These are phyloP conservation scores for Paracentrotus lividus DNA, from an alignment of 53 echinoderm and acorn worm species.

Conservation along the genomic window DNA sequence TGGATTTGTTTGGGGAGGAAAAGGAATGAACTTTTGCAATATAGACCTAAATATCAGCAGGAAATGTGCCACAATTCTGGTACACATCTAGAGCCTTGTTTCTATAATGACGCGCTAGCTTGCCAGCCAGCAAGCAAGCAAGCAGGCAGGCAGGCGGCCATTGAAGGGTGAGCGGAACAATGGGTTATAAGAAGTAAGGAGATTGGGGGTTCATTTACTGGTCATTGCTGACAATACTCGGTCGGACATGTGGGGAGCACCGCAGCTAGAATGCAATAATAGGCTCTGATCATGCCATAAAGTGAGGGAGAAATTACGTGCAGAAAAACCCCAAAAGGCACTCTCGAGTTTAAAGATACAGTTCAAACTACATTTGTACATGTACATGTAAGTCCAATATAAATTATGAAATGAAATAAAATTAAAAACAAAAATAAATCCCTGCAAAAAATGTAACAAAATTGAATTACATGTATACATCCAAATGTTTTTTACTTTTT, in stretches of 20 bases:
- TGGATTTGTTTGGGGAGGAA: not conserved
- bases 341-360: too few relatives aligned
- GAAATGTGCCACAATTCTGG: conserved; percentile 51
- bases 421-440: too few relatives aligned
- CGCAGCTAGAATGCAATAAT: not conserved
- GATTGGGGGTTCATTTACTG: conserved; percentile 47
- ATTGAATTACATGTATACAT: too few relatives aligned
- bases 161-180: conserved; percentile 4
- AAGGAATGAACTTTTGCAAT: conserved; percentile 30
- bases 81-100: conserved; percentile 19
- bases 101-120: not conserved
- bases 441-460: too few relatives aligned
- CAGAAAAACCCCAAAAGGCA: not conserved
- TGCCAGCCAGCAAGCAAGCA: not conserved
- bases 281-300: not conserved
- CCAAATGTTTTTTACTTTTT: too few relatives aligned
- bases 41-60: conserved; percentile 46
- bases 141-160: too few relatives aligned
- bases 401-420: too few relatives aligned
- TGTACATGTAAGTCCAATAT: too few relatives aligned
- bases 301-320: conserved; percentile 2
- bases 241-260: not conserved
- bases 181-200: not conserved
- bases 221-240: conserved; percentile 42
- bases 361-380: too few relatives aligned